These are phyloP conservation scores for Bubo bubo DNA, from an alignment of 2,113 vertebrate genomes.

Conservation along the genomic window DNA sequence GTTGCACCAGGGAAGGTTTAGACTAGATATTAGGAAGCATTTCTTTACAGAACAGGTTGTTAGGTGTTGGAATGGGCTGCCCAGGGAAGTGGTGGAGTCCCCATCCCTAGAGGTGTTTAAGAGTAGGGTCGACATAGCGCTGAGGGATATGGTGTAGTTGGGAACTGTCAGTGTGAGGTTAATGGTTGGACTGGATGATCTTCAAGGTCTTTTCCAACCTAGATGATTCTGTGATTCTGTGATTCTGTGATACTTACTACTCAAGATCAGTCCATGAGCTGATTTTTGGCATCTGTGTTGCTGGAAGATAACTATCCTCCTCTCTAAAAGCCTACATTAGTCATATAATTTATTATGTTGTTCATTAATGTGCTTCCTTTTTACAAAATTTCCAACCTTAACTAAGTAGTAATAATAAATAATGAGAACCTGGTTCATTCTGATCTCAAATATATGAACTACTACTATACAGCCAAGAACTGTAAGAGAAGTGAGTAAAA, in stretches of 20 bases:
- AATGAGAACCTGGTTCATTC: conserved; percentile 44
- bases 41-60: too few species aligned
- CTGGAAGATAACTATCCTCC: not conserved
- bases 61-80: too few species aligned
- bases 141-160: too few species aligned
- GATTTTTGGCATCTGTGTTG: not conserved
- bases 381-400: not conserved
- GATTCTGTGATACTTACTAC: not conserved
- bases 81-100: too few species aligned
- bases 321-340: not conserved
- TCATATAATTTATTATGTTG: not conserved
- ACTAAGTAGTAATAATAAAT: conserved; percentile 20
- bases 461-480: not conserved
- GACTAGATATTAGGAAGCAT: too few species aligned
- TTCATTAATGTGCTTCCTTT: not conserved
- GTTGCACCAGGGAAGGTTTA: too few species aligned
- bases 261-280: not conserved
- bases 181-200: too few species aligned
- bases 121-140: too few species aligned
- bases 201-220: too few species aligned
- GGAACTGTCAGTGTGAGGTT: too few species aligned
- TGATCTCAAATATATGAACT: conserved; percentile 18
- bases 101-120: too few species aligned
- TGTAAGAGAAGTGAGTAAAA: not conserved
- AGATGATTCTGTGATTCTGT: too few species aligned